Evolutionary conservation across 2,113 vertebrate genomes (phyloP).

Genomic region (Balaenoptera acutorostrata): DNA sequence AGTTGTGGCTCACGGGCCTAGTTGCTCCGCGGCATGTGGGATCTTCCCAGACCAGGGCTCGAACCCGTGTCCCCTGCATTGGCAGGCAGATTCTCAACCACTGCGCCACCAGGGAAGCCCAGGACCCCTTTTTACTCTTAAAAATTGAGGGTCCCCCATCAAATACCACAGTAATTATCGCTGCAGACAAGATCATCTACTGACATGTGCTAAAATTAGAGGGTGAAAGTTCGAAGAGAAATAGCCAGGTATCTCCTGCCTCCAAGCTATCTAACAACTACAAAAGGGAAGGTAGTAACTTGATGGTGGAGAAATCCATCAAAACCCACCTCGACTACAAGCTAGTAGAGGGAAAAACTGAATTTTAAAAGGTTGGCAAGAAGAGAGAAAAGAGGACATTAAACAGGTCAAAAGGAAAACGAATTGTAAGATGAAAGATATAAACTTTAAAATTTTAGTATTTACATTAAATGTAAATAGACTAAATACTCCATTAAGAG

Average conservation of each 20-base stretch:
- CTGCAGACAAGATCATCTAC: not conserved
- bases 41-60: too few species aligned
- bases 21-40: too few species aligned
- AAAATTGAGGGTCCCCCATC: not conserved
- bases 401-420: constrained; percentile 1
- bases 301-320: not conserved
- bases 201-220: not conserved
- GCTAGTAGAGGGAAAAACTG: not conserved
- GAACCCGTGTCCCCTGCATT: too few species aligned
- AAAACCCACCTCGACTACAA: not conserved
- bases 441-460: not conserved
- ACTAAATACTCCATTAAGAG: not conserved
- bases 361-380: not conserved
- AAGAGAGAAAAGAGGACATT: not conserved
- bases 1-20: too few species aligned
- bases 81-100: too few species aligned
- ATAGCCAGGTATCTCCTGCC: not conserved
- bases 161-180: not conserved
- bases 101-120: too few species aligned
- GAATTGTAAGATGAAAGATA: not conserved
- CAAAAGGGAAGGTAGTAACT: not conserved
- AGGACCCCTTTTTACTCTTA: not conserved
- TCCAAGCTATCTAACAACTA: not conserved
- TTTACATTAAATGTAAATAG: constrained; percentile 14
- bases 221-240: not conserved